Evolutionary conservation across 2,113 vertebrate genomes (phyloP), one percentile per base, ranked within the genome.

Genomic region (Craseonycteris thonglongyai): DNA sequence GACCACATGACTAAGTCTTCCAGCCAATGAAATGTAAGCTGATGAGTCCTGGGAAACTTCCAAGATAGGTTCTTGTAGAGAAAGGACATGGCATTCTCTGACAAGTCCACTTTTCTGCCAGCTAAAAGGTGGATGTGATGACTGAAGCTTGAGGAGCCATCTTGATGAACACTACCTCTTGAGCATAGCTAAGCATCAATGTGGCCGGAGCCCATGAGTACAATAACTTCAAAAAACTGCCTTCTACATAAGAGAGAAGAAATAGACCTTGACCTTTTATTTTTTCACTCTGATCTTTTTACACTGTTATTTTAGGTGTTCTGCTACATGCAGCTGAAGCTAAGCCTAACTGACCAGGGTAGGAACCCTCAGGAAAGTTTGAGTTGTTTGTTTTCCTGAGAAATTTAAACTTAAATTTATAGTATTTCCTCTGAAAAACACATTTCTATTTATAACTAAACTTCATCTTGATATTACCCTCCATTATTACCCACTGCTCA

Each of bases 401-500:
- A 33, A 78, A 58, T 86, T 91, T 95, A 38, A 35, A 68, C 71
- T 92, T 51, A 66, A 83, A 80, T 90, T 83, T 75, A 76, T 11
- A 69, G 8, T 78, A 65, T 15, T 78, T 91, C 13, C 56, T 92
- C 65, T 69, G 54, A 66, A 90, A 92, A 81, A 84, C 22, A 42
- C 30, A 82, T 85, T 95, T 90, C 42, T 81, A 69, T 86, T 79
- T 79, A 75, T 58, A 91, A 51, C 19, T 83, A 69, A 93, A 61
- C 6, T 66, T 82, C 61, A 90, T 85, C 22, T 76, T 24, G 74
- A 7, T 80, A 40, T 40, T 5, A 88, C 11, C 16, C n/a, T 91
- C 35, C 21, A 33, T 56, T 74, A 40, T n/a, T 49, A 42, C n/a
- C 13, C 24, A 94, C 38, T 89, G 33, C 28, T 89, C 15, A 80